Conservation (phyloP, 2,797 vertebrate species). For the Paguma larvata region DNA sequence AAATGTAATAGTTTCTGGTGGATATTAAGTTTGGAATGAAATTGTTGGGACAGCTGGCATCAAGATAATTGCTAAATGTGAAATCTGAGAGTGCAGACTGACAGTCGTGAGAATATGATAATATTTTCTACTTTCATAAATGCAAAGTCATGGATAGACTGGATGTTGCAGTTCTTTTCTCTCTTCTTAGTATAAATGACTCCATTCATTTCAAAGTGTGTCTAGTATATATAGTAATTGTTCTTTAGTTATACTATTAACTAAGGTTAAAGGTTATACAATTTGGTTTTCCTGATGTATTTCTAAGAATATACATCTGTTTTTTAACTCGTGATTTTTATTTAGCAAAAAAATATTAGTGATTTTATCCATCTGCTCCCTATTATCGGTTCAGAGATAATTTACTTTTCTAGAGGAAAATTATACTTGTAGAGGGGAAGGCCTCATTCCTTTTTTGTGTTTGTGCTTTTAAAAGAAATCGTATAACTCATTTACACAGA, state of each 20-base stretch:
- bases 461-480: background rate
- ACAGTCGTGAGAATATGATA: constrained; percentile 75
- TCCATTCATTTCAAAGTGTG: constrained; percentile 42
- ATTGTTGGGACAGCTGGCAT: constrained; percentile 84
- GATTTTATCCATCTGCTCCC: constrained; percentile 2
- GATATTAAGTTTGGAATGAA: constrained; percentile 83
- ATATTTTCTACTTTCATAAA: constrained; percentile 81
- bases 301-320: constrained; percentile 46
- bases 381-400: constrained; percentile 35
- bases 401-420: constrained; percentile 45
- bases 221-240: constrained; percentile 11
- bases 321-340: constrained; percentile 60
- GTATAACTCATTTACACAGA: background rate
- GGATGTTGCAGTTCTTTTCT: constrained; percentile 51
- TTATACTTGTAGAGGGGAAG: constrained; percentile 38
- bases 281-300: constrained; percentile 51
- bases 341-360: constrained; percentile 45
- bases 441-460: background rate
- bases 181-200: constrained; percentile 46
- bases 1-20: constrained; percentile 82
- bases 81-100: constrained; percentile 82
- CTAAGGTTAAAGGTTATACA: constrained; percentile 15
- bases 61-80: constrained; percentile 84
- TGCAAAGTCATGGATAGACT: constrained; percentile 69
- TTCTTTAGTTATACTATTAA: background rate